Evolutionary conservation across 2,888 invertebrate genomes (phyloP).

Genomic region (Cepaea hortensis): DNA sequence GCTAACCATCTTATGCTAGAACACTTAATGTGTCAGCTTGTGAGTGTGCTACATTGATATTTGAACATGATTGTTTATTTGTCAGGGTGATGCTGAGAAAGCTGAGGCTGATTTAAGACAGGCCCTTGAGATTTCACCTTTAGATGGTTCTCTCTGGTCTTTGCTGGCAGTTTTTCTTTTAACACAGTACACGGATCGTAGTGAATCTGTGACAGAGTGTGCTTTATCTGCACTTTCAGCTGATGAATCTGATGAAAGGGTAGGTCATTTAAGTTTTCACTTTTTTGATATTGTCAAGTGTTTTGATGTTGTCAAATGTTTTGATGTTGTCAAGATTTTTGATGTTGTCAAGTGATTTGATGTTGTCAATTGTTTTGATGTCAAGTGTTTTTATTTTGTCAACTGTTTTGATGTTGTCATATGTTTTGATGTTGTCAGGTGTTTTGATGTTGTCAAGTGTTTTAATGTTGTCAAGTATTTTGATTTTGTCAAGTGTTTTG

Average conservation of each 20-base stretch:
- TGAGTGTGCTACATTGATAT: neutral
- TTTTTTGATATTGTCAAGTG: neutral
- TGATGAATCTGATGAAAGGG: neutral
- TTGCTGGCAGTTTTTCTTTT: slow-evolving; percentile 40
- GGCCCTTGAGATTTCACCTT: neutral
- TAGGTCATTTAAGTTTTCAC: neutral
- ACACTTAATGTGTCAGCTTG: neutral
- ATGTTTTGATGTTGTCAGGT: neutral
- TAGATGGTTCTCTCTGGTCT: slow-evolving; percentile 37
- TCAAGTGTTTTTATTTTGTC: too few species aligned
- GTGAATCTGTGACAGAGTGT: neutral
- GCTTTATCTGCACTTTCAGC: slow-evolving; percentile 18
- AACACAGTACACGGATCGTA: neutral
- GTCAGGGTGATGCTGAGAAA: slow-evolving; percentile 27
- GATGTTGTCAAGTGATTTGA: neutral
- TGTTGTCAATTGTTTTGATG: too few species aligned
- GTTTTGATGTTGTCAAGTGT: neutral
- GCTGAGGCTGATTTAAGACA: slow-evolving; percentile 26
- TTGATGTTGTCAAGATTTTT: neutral
- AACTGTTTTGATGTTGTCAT: neutral
- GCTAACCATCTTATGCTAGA: too few species aligned
- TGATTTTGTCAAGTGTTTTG: neutral
- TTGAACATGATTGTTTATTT: neutral
- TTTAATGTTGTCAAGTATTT: too few species aligned
- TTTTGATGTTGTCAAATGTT: neutral